Conservation (phyloP, 1,140 invertebrate genomes). For the Dreissena rostriformis region DNA sequence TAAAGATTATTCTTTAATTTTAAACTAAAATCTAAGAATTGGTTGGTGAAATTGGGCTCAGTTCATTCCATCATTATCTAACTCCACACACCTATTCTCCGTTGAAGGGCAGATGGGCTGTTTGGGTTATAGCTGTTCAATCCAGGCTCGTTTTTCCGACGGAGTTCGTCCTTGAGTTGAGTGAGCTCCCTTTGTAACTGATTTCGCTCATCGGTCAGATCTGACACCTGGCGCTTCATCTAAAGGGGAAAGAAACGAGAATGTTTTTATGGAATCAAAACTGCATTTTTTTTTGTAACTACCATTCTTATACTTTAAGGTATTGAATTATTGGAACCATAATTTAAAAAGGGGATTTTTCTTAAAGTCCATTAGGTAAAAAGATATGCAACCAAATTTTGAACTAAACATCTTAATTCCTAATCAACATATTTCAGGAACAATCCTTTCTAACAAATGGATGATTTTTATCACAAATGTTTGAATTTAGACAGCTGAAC, state of each 20-base stretch:
- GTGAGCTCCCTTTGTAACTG: constrained; percentile 71
- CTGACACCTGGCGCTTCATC: constrained; percentile 65
- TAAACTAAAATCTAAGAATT: not conserved
- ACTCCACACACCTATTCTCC: constrained; percentile 69
- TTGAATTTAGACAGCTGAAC: too few species aligned
- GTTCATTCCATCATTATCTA: not conserved
- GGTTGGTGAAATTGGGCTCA: not conserved
- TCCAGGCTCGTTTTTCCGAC: constrained; percentile 39
- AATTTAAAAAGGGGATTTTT: too few species aligned
- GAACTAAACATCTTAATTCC: too few species aligned
- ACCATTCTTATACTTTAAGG: too few species aligned
- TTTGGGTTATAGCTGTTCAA: constrained; percentile 72
- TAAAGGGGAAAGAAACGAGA: constrained; percentile 22
- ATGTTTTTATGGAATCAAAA: not conserved
- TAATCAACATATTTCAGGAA: too few species aligned
- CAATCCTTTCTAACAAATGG: too few species aligned
- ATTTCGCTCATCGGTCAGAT: constrained; percentile 74
- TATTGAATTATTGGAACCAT: too few species aligned
- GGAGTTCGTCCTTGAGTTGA: constrained; percentile 66
- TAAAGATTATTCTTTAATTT: not conserved
- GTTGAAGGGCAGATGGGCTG: constrained; percentile 69
- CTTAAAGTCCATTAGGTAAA: too few species aligned
- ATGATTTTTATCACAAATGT: too few species aligned
- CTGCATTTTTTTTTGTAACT: too few species aligned
- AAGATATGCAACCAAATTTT: too few species aligned